phyloP scores from a whole-genome alignment of 64 coral and sea anemone genomes.

The Montipora efflorescens region DNA sequence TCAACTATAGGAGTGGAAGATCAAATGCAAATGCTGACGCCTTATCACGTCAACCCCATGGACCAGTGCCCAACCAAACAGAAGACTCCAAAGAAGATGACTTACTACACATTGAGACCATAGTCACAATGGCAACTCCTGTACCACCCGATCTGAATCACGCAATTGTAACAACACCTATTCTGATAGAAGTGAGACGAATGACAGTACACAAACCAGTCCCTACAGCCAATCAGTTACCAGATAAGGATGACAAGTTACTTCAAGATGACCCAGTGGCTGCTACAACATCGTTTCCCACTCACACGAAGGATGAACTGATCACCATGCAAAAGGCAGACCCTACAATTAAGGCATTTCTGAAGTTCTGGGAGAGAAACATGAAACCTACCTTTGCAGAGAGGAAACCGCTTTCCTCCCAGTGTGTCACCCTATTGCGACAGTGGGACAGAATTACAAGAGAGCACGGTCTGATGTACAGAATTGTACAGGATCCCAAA shows the following conservation, averaged over 20 bases:
- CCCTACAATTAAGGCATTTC: conserved; percentile 23
- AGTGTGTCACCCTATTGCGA: conserved; percentile 15
- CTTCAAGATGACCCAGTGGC: neutral
- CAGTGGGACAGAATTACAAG: conserved; percentile 30
- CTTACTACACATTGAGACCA: neutral
- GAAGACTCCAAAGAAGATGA: neutral
- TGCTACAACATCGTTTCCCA: conserved; percentile 37
- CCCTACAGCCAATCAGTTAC: neutral
- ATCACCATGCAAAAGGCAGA: conserved; percentile 32
- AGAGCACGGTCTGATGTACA: conserved; percentile 40
- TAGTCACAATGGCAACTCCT: conserved; percentile 5
- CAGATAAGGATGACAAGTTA: neutral
- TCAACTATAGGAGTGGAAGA: conserved; percentile 39
- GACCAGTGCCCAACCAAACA: neutral
- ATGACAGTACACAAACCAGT: conserved; percentile 12
- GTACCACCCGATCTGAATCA: conserved; percentile 22
- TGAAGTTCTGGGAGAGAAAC: neutral
- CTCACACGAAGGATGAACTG: conserved; percentile 28
- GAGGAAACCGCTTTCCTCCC: neutral
- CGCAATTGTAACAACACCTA: neutral
- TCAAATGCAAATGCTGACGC: conserved; percentile 47
- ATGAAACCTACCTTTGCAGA: neutral
- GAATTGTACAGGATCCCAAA: conserved; percentile 34
- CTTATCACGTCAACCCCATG: conserved; percentile 21
- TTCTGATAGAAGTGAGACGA: conserved; percentile 5